Conservation (phyloP, 2,797 vertebrate species). For the Gallinago stenura region DNA sequence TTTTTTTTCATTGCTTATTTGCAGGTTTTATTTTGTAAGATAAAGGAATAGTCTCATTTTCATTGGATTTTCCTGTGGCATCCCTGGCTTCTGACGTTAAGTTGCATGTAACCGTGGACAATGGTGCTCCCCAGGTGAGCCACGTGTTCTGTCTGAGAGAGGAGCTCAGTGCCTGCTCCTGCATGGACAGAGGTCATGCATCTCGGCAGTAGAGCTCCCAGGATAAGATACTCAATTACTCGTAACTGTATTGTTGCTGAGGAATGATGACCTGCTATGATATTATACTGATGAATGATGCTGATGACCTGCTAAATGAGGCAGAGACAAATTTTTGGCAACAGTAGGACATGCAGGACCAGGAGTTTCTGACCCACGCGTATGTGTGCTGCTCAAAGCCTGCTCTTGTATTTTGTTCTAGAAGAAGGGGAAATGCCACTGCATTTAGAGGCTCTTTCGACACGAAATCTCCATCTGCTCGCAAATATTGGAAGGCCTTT, state of each 20-base stretch:
- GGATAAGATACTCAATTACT: background rate
- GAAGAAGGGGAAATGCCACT: background rate
- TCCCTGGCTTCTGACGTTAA: background rate
- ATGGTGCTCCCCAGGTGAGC: background rate
- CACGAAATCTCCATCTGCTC: background rate
- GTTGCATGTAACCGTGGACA: accelerated
- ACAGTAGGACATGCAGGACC: background rate
- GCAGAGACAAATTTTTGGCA: background rate
- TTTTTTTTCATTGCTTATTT: background rate
- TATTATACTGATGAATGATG: background rate
- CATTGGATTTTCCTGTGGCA: background rate
- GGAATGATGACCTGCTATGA: background rate
- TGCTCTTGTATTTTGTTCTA: background rate
- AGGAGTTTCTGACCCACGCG: background rate
- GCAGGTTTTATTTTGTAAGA: background rate
- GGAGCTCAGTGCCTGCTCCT: background rate
- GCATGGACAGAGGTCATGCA: background rate
- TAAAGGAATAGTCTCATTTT: background rate
- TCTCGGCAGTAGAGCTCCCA: background rate
- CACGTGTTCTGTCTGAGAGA: background rate
- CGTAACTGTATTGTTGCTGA: background rate
- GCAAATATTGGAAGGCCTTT: background rate
- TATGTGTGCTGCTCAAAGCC: background rate
- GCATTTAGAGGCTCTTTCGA: background rate
- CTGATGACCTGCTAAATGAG: background rate